Conservation (phyloP, 2,797 vertebrate genomes). For the Microtus californicus region DNA sequence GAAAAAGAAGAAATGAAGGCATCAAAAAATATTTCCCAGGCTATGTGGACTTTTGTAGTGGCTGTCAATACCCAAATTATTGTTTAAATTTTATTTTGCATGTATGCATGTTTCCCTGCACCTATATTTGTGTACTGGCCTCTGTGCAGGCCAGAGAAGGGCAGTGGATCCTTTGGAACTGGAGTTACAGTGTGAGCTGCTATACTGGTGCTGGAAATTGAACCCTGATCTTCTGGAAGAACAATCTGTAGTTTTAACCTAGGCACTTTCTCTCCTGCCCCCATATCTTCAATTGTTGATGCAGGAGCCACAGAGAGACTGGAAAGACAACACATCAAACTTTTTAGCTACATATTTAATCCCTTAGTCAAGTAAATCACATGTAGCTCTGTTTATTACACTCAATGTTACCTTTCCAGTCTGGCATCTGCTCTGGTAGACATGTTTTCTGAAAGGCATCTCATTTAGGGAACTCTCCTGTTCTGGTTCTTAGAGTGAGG, state of each 20-base stretch:
- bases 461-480: background rate
- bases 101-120: background rate
- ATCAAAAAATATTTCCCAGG: background rate
- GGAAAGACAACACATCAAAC: too few relatives aligned
- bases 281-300: too few relatives aligned
- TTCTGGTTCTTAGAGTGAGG: background rate
- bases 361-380: background rate
- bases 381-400: too few relatives aligned
- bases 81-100: background rate
- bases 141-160: too few relatives aligned
- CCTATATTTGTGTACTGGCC: background rate
- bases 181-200: background rate
- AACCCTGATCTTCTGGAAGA: background rate
- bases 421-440: background rate
- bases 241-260: background rate
- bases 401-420: too few relatives aligned
- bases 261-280: too few relatives aligned
- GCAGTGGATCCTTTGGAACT: too few relatives aligned
- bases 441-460: background rate
- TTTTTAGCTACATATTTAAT: background rate
- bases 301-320: background rate
- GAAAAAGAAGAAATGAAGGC: background rate
- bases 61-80: too few relatives aligned
- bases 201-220: fast-evolving
- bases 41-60: background rate